Conservation (phyloP, 2,797 vertebrate species). For the Echeneis naucrates region DNA sequence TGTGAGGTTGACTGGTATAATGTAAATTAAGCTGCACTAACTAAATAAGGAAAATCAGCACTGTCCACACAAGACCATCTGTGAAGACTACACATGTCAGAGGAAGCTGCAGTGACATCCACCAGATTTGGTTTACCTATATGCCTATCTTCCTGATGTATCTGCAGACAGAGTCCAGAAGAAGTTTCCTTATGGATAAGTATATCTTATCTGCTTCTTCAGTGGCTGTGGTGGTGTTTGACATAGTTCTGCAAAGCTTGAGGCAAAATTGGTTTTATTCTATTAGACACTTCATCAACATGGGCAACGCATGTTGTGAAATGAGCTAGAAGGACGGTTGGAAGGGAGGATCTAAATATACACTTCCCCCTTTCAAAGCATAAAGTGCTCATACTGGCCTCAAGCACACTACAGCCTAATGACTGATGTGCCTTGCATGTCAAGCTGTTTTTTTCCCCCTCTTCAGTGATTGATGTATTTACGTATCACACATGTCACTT, state of each 20-base stretch:
- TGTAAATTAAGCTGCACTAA: conserved; percentile 3
- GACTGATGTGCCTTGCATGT: conserved; percentile 4
- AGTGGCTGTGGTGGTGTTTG: conserved; percentile 8
- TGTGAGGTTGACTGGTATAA: conserved; percentile 4
- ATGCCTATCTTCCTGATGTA: no score
- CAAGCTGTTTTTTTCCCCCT: conserved; percentile 9
- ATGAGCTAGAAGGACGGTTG: conserved; percentile 13
- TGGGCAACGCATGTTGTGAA: conserved; percentile 28
- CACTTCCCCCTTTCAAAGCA: conserved; percentile 13
- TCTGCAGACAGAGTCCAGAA: no score
- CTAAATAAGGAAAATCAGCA: conserved; percentile 1
- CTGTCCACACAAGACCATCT: background rate
- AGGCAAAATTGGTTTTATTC: conserved; percentile 14
- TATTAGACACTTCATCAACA: conserved; percentile 19
- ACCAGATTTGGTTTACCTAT: conserved; percentile 24
- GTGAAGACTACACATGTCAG: background rate
- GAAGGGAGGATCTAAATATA: background rate
- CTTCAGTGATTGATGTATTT: conserved; percentile 28
- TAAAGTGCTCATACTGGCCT: conserved; percentile 11
- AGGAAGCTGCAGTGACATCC: background rate
- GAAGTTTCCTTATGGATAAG: no score
- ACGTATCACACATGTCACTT: conserved; percentile 8
- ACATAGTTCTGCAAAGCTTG: conserved; percentile 11
- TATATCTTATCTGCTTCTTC: conserved; percentile 27
- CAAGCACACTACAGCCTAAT: conserved; percentile 4